Base-by-base conservation (phyloP, 1,140 invertebrate species). In the Chionoecetes opilio region DNA sequence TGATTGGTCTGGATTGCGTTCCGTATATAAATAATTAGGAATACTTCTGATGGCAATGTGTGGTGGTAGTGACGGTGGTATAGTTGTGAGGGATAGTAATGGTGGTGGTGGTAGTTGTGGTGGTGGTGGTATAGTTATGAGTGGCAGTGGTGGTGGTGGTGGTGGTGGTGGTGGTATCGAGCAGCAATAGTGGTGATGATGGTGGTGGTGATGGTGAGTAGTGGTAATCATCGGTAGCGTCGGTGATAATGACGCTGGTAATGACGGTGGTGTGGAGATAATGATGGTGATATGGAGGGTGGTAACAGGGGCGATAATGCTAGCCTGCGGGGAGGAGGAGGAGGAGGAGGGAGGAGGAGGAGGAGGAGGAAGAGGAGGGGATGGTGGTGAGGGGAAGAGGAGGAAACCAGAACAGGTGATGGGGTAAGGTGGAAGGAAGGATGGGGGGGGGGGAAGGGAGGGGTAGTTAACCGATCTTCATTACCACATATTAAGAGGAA, bases 231-330 rank as follows among this genome's bases (percentile, higher is more conserved):
- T 75, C 63, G n/a, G 63, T 75, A 75, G 63, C n/a, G 63, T 75
- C n/a, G 63, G 63, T n/a, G 63, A n/a, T 75, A 75, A 75, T 75
- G 63, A 75, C 63, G n/a, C 21, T 75, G 21, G 63, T 75, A n/a
- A 53, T 53, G 46, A n/a, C n/a, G 63, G 63, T 75, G 63, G n/a
- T 75, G n/a, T 75, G 63, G 63, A n/a, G 63, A n/a, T 75, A n/a
- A 75, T 75, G 63, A 75, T 75, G 63, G 63, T 75, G 63, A 75
- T 75, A n/a, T 26, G n/a, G n/a, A n/a, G 11, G n/a, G 21, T 75
- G n/a, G 63, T 75, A 75, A n/a, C n/a, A 26, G 63, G 63, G 63
- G 63, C n/a, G 63, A 75, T 26, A 75, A n/a, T n/a, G 63, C 21
- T 17, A 21, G 63, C 46, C 46, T 53, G 46, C 11, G 46, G 46